These are phyloP conservation scores for Melinaea marsaeus DNA, from an alignment of 2,888 invertebrate genomes.

Conservation along the genomic window DNA sequence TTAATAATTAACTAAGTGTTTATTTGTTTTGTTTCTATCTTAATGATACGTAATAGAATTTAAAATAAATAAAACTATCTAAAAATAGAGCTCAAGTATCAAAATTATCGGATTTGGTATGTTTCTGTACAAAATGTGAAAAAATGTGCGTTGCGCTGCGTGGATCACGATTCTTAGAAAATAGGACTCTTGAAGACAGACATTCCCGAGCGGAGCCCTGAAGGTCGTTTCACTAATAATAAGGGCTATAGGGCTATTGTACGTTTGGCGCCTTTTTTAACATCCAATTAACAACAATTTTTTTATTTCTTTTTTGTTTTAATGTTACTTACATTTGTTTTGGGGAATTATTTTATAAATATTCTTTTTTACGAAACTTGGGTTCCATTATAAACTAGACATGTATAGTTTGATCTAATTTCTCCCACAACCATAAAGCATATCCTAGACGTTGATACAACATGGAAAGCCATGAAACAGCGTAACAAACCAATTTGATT, in stretches of 20 bases:
- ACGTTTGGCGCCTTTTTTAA: conserved; percentile 39
- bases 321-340: too few relatives aligned
- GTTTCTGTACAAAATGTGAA: conserved; percentile 36
- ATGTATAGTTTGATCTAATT: conserved; percentile 26
- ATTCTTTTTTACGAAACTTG: neutral
- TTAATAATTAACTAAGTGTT: too few relatives aligned
- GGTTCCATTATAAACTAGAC: neutral
- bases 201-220: conserved; percentile 56
- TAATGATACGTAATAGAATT: too few relatives aligned
- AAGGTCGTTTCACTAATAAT: conserved; percentile 65
- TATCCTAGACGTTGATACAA: conserved; percentile 57
- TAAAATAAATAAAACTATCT: too few relatives aligned
- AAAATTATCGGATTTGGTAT: conserved; percentile 16
- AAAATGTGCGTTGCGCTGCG: conserved; percentile 62
- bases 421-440: conserved; percentile 53
- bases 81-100: conserved; percentile 14
- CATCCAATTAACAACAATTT: neutral
- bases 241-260: conserved; percentile 40
- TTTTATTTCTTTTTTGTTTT: too few relatives aligned
- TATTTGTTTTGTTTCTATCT: too few relatives aligned
- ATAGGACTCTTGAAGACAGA: conserved; percentile 56
- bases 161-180: conserved; percentile 65
- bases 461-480: conserved; percentile 56
- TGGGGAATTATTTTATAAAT: neutral
- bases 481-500: conserved; percentile 43